Percentiles rank a stretch among this genome's conserved stretches.
phyloP scores from a whole-genome alignment of 2,888 invertebrate species.

The Rhaphigaster nebulosa region DNA sequence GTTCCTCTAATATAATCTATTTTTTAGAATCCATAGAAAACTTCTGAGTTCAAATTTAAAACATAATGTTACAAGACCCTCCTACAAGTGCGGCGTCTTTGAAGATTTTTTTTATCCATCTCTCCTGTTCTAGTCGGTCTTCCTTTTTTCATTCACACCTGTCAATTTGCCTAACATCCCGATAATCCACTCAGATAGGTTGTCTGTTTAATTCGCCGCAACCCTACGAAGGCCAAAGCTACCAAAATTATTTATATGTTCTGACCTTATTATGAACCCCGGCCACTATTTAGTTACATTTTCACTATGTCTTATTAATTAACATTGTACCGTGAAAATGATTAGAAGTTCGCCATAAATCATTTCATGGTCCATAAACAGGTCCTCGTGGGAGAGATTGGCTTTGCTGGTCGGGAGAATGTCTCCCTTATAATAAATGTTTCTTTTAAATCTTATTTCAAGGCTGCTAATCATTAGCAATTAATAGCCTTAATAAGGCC shows the following conservation, averaged over 20 bases:
- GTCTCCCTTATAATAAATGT: conserved; percentile 10
- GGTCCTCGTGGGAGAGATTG: neutral
- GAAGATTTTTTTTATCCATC: conserved; percentile 4
- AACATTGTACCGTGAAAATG: neutral
- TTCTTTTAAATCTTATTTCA: neutral
- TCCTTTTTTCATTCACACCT: neutral
- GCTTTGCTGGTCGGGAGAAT: neutral
- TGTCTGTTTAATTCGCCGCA: neutral
- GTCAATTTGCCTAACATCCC: neutral
- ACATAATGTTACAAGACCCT: neutral
- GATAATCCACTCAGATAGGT: neutral
- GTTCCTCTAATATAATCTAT: too few species aligned
- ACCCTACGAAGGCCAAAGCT: neutral
- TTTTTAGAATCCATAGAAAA: neutral
- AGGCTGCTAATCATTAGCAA: neutral
- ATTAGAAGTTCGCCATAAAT: neutral
- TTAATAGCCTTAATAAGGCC: conserved; percentile 1
- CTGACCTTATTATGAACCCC: neutral
- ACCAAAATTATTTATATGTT: neutral
- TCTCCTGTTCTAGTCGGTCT: neutral
- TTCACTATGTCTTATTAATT: neutral
- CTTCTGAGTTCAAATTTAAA: neutral
- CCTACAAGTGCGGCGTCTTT: neutral
- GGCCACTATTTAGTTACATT: neutral
- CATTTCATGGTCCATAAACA: neutral